These are phyloP conservation scores for Drosophila algonquin DNA, from an alignment of 2,888 invertebrate species.

Conservation along the genomic window DNA sequence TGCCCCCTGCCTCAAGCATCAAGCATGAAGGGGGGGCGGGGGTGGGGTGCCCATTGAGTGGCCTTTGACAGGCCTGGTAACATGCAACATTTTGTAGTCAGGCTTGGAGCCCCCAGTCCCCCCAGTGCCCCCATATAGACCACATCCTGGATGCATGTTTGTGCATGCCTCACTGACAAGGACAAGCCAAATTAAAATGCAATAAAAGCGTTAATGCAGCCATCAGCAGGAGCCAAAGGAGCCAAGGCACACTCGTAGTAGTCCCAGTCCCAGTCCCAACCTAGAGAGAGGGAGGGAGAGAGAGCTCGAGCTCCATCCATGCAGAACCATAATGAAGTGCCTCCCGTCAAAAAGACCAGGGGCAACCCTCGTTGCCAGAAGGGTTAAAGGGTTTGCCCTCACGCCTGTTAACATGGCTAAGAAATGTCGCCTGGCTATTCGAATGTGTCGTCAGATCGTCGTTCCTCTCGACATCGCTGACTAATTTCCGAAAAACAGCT, in stretches of 20 bases:
- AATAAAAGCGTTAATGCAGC: conserved; percentile 76
- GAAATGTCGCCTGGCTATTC: conserved; percentile 59
- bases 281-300: not conserved
- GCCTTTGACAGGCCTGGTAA: conserved; percentile 72
- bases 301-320: conserved; percentile 8
- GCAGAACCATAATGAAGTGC: conserved; percentile 58
- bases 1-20: conserved; percentile 1
- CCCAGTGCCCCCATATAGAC: conserved; percentile 15
- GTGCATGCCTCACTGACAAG: conserved; percentile 71
- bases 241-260: not conserved
- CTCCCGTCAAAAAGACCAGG: conserved; percentile 13
- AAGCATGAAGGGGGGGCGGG: conserved; percentile 25
- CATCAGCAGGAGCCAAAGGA: conserved; percentile 47
- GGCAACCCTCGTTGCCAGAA: not conserved
- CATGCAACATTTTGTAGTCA: conserved; percentile 43
- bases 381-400: conserved; percentile 59
- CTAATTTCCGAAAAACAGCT: conserved; percentile 70
- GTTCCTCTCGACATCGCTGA: conserved; percentile 68
- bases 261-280: not conserved
- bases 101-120: no score
- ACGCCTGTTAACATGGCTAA: conserved; percentile 65
- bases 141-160: conserved; percentile 69
- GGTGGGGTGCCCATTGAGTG: conserved; percentile 15
- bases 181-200: conserved; percentile 77
- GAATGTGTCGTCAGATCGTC: conserved; percentile 58